Evolutionary conservation across 2,888 invertebrate species (phyloP), one percentile per base, ranked within the genome.

Genomic region (Nymphalis c-album): DNA sequence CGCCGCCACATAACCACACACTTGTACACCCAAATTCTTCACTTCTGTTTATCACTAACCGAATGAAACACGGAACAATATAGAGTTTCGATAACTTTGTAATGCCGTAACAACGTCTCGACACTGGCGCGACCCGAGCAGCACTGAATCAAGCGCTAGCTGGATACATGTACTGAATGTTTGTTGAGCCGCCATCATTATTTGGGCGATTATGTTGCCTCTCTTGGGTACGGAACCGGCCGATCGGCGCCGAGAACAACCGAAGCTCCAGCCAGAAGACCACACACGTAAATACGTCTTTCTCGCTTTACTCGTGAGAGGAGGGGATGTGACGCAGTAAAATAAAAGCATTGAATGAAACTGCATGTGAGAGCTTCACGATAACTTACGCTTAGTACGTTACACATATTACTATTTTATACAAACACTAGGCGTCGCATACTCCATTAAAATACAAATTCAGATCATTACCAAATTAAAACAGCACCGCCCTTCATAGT

Each of bases 1-100:
- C 91, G 92, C 88, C 90, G 90, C 90, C 89, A 90, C 92, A 92
- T 92, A 91, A 92, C 92, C 90, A 92, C 91, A 88, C 92, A 91
- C 90, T 86, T 83, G 85, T 82, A 92, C 91, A 91, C 88, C 82
- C 81, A 82, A 81, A 91, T 88, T 85, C 84, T 84, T 85, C 91
- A 91, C 91, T 91, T 87, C 80, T 86, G 78, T 87, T 78, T 81
- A 83, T 78, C 90, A 90, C 91, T 87, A 78, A 86, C 79, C 85
- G 83, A 82, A 86, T 85, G 83, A 78, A 85, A 85, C 86, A 84
- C 90, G 89, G 80, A 82, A 82, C 88, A 84, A 83, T 77, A 84
- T 87, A 80, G 84, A 85, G 82, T 84, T 85, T 85, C 83, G 73
- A 72, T 83, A 81, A 79, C 82, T 77, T 77, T 26, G 78, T 75